Conservation (phyloP, 2,888 invertebrate genomes). For the Drosophila meridiana region DNA sequence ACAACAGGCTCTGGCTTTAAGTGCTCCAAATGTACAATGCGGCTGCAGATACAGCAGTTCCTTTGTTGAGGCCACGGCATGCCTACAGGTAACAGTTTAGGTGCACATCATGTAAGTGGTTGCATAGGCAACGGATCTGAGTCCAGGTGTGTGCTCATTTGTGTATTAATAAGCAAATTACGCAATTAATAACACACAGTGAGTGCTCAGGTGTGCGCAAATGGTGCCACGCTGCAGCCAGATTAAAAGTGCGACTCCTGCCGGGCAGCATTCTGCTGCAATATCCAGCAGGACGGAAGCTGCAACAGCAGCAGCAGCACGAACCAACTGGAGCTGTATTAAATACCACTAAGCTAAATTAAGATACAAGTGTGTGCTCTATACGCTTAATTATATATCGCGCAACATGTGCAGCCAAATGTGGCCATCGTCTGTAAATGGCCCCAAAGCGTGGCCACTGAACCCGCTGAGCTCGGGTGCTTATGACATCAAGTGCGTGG, state of each 20-base stretch:
- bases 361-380: slow-evolving; percentile 39
- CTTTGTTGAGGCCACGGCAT: slow-evolving; percentile 38
- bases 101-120: slow-evolving; percentile 22
- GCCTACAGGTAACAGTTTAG: slow-evolving; percentile 15
- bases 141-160: slow-evolving; percentile 52
- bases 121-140: slow-evolving; percentile 5
- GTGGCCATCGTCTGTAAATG: slow-evolving; percentile 44
- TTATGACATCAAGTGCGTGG: slow-evolving; percentile 58
- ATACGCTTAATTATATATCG: slow-evolving; percentile 31
- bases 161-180: slow-evolving; percentile 78
- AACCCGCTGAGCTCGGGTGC: slow-evolving; percentile 33
- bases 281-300: slow-evolving; percentile 32
- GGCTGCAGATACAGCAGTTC: not conserved
- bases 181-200: slow-evolving; percentile 78
- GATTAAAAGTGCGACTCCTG: slow-evolving; percentile 29
- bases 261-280: slow-evolving; percentile 36
- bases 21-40: not conserved
- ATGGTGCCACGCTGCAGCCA: slow-evolving; percentile 53
- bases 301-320: slow-evolving; percentile 6
- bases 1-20: slow-evolving; percentile 2
- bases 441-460: slow-evolving; percentile 46
- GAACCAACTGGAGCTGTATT: not conserved
- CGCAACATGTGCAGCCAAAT: slow-evolving; percentile 63
- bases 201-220: slow-evolving; percentile 77
- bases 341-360: slow-evolving; percentile 49